Base-by-base conservation (phyloP, 2,888 invertebrate genomes). In the Torymus auratus region DNA sequence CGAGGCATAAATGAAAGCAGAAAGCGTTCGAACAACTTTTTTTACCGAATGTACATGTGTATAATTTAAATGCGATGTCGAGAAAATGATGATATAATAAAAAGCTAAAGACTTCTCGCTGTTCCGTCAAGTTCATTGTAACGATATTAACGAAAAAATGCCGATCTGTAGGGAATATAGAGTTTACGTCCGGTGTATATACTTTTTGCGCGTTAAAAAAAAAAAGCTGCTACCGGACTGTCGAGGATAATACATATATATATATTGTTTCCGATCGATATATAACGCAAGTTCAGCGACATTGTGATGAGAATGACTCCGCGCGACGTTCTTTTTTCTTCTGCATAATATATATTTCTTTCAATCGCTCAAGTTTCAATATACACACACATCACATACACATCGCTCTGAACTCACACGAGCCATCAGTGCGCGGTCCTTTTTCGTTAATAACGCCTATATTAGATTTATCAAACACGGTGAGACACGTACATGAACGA, bases 271-370 rank as follows among this genome's bases (percentile, higher is more conserved):
- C 28, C 28, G 28, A 28, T 28, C 28, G 23, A 61, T 20, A 61
- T 28, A 28, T 28, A 28, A 28, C 28, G 28, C 17, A 60, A 10
- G 60, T 60, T 28, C 28, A 28, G 15, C 12, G 58, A 68, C 12
- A 69, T 62, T 69, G 68, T 69, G 78, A 78, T 72, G 67, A 28
- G 28, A 68, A 62, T 61, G 23, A 70, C 14, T 65, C 67, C n/a
- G 72, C 70, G 61, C 67, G 69, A 74, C 74, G 80, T 80, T 80
- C 64, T 71, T 80, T 55, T 15, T 7, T n/a, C 67, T 73, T 61
- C 10, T 50, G 14, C 11, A 13, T 50, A 74, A 23, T 23, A 10
- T 65, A 28, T 52, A 62, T 15, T 12, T 53, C 13, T 68, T 41
- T 56, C 41, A 56, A 56, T 72, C 53, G 11, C n/a, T 17, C 3